Evolutionary conservation across 2,113 vertebrate species (phyloP), one percentile per base, ranked within the genome.

Genomic region (Psilopogon haemacephalus): DNA sequence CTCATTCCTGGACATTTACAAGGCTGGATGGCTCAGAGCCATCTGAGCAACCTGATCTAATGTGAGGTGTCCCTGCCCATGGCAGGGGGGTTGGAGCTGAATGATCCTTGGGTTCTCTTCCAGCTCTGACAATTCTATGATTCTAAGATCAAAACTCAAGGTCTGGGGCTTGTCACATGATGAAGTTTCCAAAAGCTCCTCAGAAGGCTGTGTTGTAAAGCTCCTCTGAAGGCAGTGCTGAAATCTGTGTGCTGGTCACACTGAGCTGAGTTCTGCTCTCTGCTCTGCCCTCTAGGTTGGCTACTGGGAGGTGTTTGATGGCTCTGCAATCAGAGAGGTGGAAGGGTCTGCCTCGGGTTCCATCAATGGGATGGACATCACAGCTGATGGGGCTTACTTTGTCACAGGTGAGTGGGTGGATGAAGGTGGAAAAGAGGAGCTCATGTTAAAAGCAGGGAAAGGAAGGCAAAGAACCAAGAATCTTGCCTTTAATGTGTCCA

Each of bases 231-330:
- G 76, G 48, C 63, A 33, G 69, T 17, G 20, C 62, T 78, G 38
- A 50, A 40, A 35, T 4, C 55, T 15, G 5, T 4, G 30, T 14
- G 60, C 21, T 59, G 6, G 15, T 70, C 37, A 40, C 15, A 37
- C 38, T 37, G 54, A 16, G 3, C 80, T 79, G 54, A 74, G 30
- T 48, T 33, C 30, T 75, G 15, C 20, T 40, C 79, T 92, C 87
- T 68, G 85, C 54, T 83, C 64, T 73, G 33, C 54, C 82, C 83
- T 96, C 73, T 78, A 99, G 99, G 96, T 99, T 33, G 97, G 94
- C 32, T 99, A 98, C 97, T 99, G 99, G 98, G 98, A 99, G 24
- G 98, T 98, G 38, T 98, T 96, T 52, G 98, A 98, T 20, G 98
- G 98, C 30, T 96, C 98, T 2, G 82, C 95, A 20, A 97, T 99